Evolutionary conservation across 2,113 vertebrate species (phyloP).

Genomic region (Thalassoma bifasciatum): DNA sequence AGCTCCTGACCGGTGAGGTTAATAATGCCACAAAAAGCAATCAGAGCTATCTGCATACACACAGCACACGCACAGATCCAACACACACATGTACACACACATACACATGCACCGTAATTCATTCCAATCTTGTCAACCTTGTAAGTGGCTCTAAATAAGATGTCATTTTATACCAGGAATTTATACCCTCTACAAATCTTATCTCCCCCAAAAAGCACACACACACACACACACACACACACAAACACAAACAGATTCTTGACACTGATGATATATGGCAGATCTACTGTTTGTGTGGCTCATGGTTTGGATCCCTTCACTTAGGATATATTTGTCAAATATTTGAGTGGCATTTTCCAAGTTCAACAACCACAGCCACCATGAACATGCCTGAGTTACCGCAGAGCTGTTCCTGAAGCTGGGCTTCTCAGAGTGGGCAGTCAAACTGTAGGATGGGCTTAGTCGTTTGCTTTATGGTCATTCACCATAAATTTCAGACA

Average conservation of each 20-base stretch:
- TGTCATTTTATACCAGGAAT: conserved; percentile 65
- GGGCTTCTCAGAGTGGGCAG: not conserved
- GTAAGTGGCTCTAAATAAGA: conserved; percentile 69
- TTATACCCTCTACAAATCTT: conserved; percentile 50
- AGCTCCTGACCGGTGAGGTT: conserved; percentile 78
- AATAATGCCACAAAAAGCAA: conserved; percentile 79
- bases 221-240: conserved; percentile 20
- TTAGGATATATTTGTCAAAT: conserved; percentile 33
- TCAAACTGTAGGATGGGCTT: no score
- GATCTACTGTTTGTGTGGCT: conserved; percentile 18
- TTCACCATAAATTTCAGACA: no score
- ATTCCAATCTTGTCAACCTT: conserved; percentile 66
- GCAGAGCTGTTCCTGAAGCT: not conserved
- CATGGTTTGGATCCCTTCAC: conserved; percentile 19
- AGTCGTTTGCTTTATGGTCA: no score
- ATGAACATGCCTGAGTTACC: conserved; percentile 30
- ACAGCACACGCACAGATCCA: conserved; percentile 8
- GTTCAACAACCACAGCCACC: conserved; percentile 37
- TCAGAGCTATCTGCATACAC: conserved; percentile 43
- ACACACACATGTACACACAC: not conserved
- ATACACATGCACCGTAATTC: conserved; percentile 15
- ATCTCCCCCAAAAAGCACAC: conserved; percentile 7
- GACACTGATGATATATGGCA: not conserved
- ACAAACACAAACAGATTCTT: not conserved
- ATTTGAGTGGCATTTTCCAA: conserved; percentile 45